Conservation (phyloP, 2,797 vertebrate species). For the Falco cherrug region DNA sequence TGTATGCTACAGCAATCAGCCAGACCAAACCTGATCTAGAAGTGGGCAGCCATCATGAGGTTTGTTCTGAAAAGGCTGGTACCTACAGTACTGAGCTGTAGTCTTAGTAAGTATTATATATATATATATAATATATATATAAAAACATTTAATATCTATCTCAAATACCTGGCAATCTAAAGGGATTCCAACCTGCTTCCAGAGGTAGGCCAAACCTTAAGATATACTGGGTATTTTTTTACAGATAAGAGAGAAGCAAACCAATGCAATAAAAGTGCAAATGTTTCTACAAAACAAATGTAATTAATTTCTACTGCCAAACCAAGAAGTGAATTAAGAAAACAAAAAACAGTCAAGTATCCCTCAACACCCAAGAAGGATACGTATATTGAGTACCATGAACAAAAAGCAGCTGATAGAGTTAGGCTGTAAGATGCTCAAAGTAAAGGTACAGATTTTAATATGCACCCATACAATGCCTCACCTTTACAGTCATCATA, state of each 20-base stretch:
- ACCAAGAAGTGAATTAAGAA: not conserved
- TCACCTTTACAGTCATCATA: not conserved
- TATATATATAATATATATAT: no score
- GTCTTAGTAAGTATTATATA: not conserved
- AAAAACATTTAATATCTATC: not conserved
- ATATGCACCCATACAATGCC: not conserved
- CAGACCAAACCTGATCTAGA: not conserved
- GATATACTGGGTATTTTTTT: not conserved
- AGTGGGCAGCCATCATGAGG: not conserved
- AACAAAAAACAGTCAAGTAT: not conserved
- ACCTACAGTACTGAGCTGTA: not conserved
- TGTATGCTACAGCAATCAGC: rapidly evolving
- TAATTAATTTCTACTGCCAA: not conserved
- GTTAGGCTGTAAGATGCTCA: not conserved
- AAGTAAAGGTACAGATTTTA: not conserved
- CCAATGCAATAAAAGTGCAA: not conserved
- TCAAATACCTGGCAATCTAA: not conserved
- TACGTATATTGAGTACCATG: not conserved
- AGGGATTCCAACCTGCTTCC: not conserved
- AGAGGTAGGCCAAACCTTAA: not conserved
- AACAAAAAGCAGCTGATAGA: not conserved
- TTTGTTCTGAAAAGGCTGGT: not conserved
- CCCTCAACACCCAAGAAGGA: not conserved
- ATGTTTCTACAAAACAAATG: not conserved
- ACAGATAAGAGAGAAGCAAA: not conserved